Evolutionary conservation across 1,140 invertebrate species (phyloP).

Genomic region (Trinorchestia longiramus): DNA sequence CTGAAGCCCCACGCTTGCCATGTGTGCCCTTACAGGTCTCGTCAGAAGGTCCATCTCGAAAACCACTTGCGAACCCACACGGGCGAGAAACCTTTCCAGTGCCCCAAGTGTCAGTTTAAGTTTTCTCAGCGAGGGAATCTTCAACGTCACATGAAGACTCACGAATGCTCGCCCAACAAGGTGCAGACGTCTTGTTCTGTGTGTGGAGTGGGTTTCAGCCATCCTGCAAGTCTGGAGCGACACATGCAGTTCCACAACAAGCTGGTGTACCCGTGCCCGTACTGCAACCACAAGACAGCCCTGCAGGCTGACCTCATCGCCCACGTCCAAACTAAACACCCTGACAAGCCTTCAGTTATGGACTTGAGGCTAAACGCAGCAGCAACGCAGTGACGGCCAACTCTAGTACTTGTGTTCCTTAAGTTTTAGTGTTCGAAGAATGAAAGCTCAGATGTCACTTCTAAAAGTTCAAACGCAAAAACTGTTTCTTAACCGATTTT

Average conservation of each 20-base stretch:
- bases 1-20: slow-evolving; percentile 55
- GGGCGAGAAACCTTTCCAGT: slow-evolving; percentile 56
- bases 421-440: neutral
- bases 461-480: too few relatives aligned
- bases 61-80: slow-evolving; percentile 52
- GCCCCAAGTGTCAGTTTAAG: slow-evolving; percentile 15
- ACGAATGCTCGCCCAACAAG: slow-evolving; percentile 36
- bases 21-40: slow-evolving; percentile 47
- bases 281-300: slow-evolving; percentile 26
- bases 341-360: slow-evolving; percentile 21
- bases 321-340: slow-evolving; percentile 28
- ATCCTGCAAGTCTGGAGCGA: slow-evolving; percentile 7
- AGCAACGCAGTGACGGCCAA: neutral
- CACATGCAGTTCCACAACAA: slow-evolving; percentile 36
- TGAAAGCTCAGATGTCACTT: too few relatives aligned
- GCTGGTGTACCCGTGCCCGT: slow-evolving; percentile 17
- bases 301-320: slow-evolving; percentile 41
- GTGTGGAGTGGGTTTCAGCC: neutral
- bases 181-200: neutral
- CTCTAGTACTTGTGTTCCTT: neutral
- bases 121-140: slow-evolving; percentile 56
- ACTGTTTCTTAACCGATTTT: neutral
- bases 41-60: slow-evolving; percentile 53
- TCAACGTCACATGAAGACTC: slow-evolving; percentile 49
- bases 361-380: neutral